Percentiles rank a stretch among this genome's conserved stretches.
phyloP scores from a whole-genome alignment of 2,888 invertebrate genomes.

The Halocaridina rubra region DNA sequence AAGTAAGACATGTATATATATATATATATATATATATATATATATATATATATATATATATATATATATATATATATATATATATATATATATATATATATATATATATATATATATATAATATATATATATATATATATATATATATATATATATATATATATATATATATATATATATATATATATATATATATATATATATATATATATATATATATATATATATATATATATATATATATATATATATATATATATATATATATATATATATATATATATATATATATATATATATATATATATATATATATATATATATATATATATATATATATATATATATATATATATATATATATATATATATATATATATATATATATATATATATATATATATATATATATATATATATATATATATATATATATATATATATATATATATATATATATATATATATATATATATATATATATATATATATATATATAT shows the following conservation, averaged over 20 bases:
- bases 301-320: too few relatives aligned
- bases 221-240: slow-evolving; percentile 12
- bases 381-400: too few relatives aligned
- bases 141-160: slow-evolving; percentile 14
- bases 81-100: not conserved
- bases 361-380: too few relatives aligned
- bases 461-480: too few relatives aligned
- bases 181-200: slow-evolving; percentile 29
- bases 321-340: too few relatives aligned
- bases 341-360: too few relatives aligned
- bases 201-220: slow-evolving; percentile 23
- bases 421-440: too few relatives aligned
- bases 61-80: slow-evolving; percentile 10
- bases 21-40: not conserved
- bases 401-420: too few relatives aligned
- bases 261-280: too few relatives aligned
- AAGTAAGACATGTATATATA: not conserved
- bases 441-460: too few relatives aligned
- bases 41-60: not conserved
- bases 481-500: too few relatives aligned
- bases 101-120: not conserved
- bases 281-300: too few relatives aligned
- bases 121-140: slow-evolving; percentile 11
- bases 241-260: not conserved
- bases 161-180: slow-evolving; percentile 24